phyloP scores from a whole-genome alignment of 2,797 vertebrate genomes.

The Dendrocincla fuliginosa region DNA sequence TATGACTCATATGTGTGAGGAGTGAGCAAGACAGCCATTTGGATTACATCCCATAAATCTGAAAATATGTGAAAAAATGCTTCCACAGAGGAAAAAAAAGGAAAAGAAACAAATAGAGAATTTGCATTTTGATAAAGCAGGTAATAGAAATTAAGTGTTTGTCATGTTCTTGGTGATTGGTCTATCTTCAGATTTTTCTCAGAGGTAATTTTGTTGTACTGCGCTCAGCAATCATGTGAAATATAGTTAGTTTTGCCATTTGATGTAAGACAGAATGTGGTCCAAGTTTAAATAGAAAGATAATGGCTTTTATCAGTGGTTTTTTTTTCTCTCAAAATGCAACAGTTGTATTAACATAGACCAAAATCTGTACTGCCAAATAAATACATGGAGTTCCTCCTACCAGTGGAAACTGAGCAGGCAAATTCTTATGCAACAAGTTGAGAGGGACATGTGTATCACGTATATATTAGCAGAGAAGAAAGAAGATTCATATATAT shows the following conservation, averaged over 20 bases:
- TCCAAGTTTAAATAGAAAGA: neutral
- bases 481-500: neutral
- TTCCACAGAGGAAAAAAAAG: neutral
- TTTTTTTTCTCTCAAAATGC: slow-evolving; percentile 1
- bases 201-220: neutral
- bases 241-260: neutral
- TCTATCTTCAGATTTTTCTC: neutral
- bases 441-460: neutral
- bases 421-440: neutral
- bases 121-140: neutral
- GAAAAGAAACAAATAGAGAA: neutral
- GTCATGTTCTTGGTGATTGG: neutral
- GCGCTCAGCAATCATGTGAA: neutral
- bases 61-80: neutral
- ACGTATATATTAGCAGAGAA: neutral
- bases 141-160: neutral
- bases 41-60: neutral
- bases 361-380: neutral
- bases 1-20: neutral
- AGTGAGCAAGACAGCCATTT: neutral
- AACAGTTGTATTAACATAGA: neutral
- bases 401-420: neutral
- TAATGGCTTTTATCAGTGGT: neutral
- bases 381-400: neutral
- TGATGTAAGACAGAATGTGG: neutral